Base-by-base conservation (phyloP, 2,888 invertebrate genomes). In the Atethmia centrago region DNA sequence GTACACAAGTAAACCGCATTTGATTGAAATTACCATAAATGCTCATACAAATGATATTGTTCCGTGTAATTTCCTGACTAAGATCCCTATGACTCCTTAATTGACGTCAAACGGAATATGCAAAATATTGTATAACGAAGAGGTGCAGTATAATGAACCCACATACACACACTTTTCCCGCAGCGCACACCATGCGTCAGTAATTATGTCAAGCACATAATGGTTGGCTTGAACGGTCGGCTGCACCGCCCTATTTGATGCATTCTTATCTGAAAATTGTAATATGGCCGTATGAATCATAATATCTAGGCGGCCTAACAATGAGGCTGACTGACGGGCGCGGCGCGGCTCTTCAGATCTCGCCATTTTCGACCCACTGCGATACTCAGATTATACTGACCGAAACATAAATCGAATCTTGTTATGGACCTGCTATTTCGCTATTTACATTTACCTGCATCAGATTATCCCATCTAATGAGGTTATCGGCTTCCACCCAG, bases 191-290 rank as follows among this genome's bases (percentile, higher is more conserved):
- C 85, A 86, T 86, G 87, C 87, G 89, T 85, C 87, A 84, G 87
- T 88, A 94, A 93, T 92, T 92, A 91, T 94, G 94, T 94, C 93
- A 93, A 92, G 92, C 93, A 88, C 91, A 93, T 92, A 92, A 93
- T 89, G 86, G 80, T 84, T 86, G 85, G 89, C 89, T 89, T 85
- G 91, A 93, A 92, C 93, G 93, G 93, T 93, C 90, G 91, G 90
- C 89, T 90, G 94, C 93, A 94, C 92, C 94, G 95, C 92, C 94
- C 95, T 93, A 94, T 94, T 95, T 94, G 92, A 91, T 93, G 93
- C 92, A 93, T 92, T 94, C 94, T 95, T 94, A 95, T 95, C 95
- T 92, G 88, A 89, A 93, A 93, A 91, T 92, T 92, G 92, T 92
- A 92, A 91, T 93, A 91, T 91, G 88, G 84, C 85, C 85, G 89